A percentile compares a stretch with the other conserved stretches of the same genome.
Evolutionary conservation across 2,888 invertebrate species (phyloP).

Genomic region (Cyaniris semiargus): DNA sequence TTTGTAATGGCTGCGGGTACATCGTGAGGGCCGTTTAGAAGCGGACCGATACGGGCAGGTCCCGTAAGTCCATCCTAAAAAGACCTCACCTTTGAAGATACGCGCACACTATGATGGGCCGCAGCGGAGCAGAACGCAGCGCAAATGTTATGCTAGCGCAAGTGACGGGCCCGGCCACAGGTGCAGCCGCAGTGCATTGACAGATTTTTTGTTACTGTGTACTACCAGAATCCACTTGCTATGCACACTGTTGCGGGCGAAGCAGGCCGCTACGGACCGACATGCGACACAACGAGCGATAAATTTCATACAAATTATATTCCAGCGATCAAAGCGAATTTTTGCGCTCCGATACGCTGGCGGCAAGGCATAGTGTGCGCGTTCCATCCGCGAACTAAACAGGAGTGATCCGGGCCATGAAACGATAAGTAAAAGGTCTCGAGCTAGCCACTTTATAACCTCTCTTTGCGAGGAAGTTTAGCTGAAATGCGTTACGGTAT

Average conservation of each 20-base stretch:
- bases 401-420: constrained; percentile 43
- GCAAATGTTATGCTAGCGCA: not conserved
- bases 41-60: constrained; percentile 66
- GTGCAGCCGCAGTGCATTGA: no score
- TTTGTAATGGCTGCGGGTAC: constrained; percentile 76
- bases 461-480: constrained; percentile 47
- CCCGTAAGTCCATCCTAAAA: constrained; percentile 55
- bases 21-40: constrained; percentile 73
- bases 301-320: no score
- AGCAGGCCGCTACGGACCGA: no score
- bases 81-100: constrained; percentile 44
- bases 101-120: not conserved
- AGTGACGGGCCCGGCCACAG: no score
- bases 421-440: constrained; percentile 56
- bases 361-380: not conserved
- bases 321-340: no score
- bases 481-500: constrained; percentile 73
- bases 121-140: not conserved
- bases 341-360: not conserved
- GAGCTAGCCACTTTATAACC: constrained; percentile 39
- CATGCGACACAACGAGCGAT: no score
- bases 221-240: no score
- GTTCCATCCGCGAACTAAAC: constrained; percentile 44
- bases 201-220: no score
- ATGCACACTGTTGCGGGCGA: no score